phyloP scores from a whole-genome alignment of 2,888 invertebrate species.

The Nomada goodeniana region DNA sequence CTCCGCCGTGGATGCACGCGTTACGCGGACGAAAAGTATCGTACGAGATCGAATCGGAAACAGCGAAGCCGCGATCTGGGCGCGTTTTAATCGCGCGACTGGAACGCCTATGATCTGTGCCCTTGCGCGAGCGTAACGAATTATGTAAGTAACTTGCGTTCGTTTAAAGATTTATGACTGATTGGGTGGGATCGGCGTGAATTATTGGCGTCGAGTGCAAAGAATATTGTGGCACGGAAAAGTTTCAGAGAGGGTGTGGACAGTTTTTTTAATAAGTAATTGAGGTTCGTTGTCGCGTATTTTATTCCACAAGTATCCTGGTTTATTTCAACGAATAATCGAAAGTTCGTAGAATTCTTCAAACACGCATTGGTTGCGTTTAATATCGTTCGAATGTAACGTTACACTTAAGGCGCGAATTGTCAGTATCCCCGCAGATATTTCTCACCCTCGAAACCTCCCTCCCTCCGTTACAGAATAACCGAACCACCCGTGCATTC shows the following conservation, averaged over 20 bases:
- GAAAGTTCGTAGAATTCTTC: too few species aligned
- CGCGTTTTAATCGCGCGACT: conserved; percentile 53
- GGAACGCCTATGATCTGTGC: conserved; percentile 44
- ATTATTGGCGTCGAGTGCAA: conserved; percentile 34
- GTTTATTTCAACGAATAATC: too few species aligned
- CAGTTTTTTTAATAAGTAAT: background rate
- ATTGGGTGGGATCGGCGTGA: conserved; percentile 31
- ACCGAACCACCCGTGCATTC: too few species aligned
- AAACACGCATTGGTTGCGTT: too few species aligned
- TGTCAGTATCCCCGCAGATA: too few species aligned
- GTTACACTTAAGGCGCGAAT: too few species aligned
- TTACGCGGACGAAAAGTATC: background rate
- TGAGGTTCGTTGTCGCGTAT: background rate
- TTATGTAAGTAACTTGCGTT: conserved; percentile 38
- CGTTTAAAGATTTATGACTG: conserved; percentile 33
- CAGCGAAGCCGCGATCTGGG: conserved; percentile 36
- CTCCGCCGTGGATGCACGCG: background rate
- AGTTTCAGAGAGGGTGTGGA: background rate
- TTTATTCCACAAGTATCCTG: too few species aligned
- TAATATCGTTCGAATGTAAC: too few species aligned
- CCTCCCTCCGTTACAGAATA: too few species aligned
- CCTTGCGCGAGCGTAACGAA: conserved; percentile 37
- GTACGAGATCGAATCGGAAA: conserved; percentile 13
- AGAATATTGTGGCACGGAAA: background rate
- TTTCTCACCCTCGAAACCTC: too few species aligned